Base-by-base conservation (phyloP, 2,888 invertebrate species). In the Ethmia dodecea region DNA sequence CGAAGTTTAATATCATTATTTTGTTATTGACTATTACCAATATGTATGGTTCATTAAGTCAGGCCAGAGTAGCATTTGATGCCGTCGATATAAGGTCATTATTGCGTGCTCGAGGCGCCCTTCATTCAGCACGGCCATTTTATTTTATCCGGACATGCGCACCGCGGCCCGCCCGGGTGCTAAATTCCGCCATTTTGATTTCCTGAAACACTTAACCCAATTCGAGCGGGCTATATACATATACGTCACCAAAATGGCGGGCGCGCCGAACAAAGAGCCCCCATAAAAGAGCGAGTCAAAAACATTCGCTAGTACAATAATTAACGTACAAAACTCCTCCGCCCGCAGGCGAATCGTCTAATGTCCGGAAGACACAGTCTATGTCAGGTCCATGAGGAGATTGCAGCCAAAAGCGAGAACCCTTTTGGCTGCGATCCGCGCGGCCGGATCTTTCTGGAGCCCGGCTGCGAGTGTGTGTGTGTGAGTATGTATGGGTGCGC, bases 1-100 rank as follows among this genome's bases (percentile, higher is more conserved):
- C 83, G 83, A 84, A 81, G 81, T 84, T 76, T 72, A 81, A 80
- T 76, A 79, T 76, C 76, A 78, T 75, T 73, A 75, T 72, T 69
- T 75, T 72, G 75, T 77, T 78, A 80, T 80, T 81, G 80, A 83
- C 81, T 76, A 78, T 75, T 71, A 73, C 58, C 72, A 78, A 77
- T 77, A 78, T 78, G 80, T 75, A 69, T 65, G 71, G 70, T 73
- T 72, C 10, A 6, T 50, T 51, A 55, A 50, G 58, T 56, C 60
- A 49, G 63, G 60, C 60, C 59, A 60, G 29, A 33, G 39, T 53
- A 59, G 74, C 81, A 80, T 80, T 65, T 65, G 48, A 83, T 79
- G 81, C 73, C 57, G 58, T 39, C 36, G 42, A 33, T 62, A 60
- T 64, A 66, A 68, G 68, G 55, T 58, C 71, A 73, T 74, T 76